phyloP scores from a whole-genome alignment of 2,888 invertebrate species.

The Pocota personata region DNA sequence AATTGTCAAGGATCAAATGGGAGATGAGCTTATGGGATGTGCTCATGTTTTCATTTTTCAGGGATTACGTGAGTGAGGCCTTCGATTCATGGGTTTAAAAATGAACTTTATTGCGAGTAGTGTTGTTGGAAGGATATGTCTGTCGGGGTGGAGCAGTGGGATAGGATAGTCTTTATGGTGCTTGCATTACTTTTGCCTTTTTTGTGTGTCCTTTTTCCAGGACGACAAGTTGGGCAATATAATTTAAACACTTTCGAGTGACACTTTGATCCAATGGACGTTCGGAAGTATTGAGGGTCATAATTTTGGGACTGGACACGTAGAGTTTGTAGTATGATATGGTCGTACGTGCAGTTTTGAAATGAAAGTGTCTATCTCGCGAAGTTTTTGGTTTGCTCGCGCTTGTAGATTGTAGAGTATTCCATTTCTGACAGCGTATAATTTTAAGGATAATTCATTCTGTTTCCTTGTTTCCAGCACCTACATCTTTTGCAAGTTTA shows the following conservation, averaged over 20 bases:
- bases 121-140: slow-evolving; percentile 20
- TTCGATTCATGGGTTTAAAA: slow-evolving; percentile 67
- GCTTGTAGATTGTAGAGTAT: too few relatives aligned
- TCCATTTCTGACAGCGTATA: too few relatives aligned
- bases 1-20: slow-evolving; percentile 73
- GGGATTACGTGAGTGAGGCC: slow-evolving; percentile 66
- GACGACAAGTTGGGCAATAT: slow-evolving; percentile 41
- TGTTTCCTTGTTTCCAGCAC: too few relatives aligned
- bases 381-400: not conserved
- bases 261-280: slow-evolving; percentile 5
- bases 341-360: not conserved
- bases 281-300: not conserved
- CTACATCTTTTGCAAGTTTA: too few relatives aligned
- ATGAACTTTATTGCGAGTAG: slow-evolving; percentile 22
- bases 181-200: slow-evolving; percentile 18
- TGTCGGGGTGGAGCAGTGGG: slow-evolving; percentile 7
- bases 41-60: slow-evolving; percentile 70
- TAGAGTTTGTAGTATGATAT: not conserved
- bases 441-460: too few relatives aligned
- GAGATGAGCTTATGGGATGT: slow-evolving; percentile 69
- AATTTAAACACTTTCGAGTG: slow-evolving; percentile 45
- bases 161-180: not conserved
- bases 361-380: not conserved
- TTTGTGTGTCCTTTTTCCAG: not conserved
- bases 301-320: not conserved